Conservation (phyloP, 2,888 invertebrate species). For the Bellardia bayeri region DNA sequence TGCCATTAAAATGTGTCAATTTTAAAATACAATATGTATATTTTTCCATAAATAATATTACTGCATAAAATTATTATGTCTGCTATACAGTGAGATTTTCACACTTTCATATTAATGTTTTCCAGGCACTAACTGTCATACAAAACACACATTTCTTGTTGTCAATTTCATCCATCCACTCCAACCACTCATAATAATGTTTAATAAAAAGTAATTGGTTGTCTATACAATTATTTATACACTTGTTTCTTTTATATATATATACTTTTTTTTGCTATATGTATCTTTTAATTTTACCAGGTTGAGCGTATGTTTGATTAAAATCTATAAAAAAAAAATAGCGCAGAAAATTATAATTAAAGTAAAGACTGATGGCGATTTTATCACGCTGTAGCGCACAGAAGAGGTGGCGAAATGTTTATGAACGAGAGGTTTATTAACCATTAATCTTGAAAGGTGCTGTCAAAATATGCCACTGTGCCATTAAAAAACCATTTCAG, state of each 20-base stretch:
- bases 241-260: too few species aligned
- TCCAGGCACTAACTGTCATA: constrained; percentile 5
- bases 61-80: neutral
- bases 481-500: neutral
- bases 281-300: neutral
- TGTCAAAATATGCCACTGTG: constrained; percentile 41
- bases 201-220: neutral
- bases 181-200: neutral
- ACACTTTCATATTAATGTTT: constrained; percentile 6
- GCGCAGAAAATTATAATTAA: neutral
- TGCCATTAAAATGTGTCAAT: neutral
- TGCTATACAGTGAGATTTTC: constrained; percentile 11
- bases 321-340: constrained; percentile 13
- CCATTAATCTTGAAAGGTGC: constrained; percentile 42
- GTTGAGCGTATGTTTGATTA: constrained; percentile 18
- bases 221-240: constrained; percentile 9
- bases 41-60: too few species aligned
- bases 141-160: constrained; percentile 12
- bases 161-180: neutral
- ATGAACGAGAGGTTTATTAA: constrained; percentile 20
- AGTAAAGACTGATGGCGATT: constrained; percentile 9
- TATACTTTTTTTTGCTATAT: neutral
- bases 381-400: constrained; percentile 11
- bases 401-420: constrained; percentile 5
- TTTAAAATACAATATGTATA: too few species aligned